phyloP scores from a whole-genome alignment of 2,888 invertebrate species.

The Branchipolynoe longqiensis region DNA sequence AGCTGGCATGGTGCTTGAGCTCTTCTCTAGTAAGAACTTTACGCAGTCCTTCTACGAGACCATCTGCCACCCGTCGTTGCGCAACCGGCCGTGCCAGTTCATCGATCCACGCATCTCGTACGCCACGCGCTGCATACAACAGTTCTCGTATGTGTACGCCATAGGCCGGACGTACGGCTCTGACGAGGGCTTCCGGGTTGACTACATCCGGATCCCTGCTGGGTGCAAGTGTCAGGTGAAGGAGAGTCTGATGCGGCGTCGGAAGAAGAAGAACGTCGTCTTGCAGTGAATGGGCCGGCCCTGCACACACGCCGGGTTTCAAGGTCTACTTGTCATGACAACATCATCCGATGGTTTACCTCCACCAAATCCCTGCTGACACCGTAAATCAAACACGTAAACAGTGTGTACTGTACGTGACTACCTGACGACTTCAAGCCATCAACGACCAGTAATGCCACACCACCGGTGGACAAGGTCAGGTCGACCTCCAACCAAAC shows the following conservation, averaged over 20 bases:
- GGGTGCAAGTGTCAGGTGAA: conserved; percentile 92
- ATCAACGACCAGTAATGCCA: no score
- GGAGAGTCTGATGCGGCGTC: neutral
- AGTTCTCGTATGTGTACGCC: conserved; percentile 92
- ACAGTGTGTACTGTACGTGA: neutral
- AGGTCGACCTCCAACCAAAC: no score
- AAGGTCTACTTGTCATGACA: conserved; percentile 1
- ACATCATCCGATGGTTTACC: neutral
- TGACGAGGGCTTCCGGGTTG: conserved; percentile 87
- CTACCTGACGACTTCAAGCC: no score
- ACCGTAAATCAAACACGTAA: neutral
- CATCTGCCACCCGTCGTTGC: conserved; percentile 88
- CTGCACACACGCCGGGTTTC: neutral
- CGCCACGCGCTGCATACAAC: conserved; percentile 90
- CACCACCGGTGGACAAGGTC: no score
- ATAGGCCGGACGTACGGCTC: conserved; percentile 85
- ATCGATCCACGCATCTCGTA: conserved; percentile 87
- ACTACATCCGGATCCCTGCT: conserved; percentile 91
- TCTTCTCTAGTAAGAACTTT: conserved; percentile 86
- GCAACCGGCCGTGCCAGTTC: conserved; percentile 89
- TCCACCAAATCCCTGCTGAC: neutral
- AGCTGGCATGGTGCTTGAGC: conserved; percentile 85
- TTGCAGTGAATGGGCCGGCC: neutral
- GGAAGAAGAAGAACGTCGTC: conserved; percentile 15
- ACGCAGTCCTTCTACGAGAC: conserved; percentile 88